These are phyloP conservation scores for Chelon auratus DNA, from an alignment of 2,797 vertebrate genomes.

Conservation along the genomic window DNA sequence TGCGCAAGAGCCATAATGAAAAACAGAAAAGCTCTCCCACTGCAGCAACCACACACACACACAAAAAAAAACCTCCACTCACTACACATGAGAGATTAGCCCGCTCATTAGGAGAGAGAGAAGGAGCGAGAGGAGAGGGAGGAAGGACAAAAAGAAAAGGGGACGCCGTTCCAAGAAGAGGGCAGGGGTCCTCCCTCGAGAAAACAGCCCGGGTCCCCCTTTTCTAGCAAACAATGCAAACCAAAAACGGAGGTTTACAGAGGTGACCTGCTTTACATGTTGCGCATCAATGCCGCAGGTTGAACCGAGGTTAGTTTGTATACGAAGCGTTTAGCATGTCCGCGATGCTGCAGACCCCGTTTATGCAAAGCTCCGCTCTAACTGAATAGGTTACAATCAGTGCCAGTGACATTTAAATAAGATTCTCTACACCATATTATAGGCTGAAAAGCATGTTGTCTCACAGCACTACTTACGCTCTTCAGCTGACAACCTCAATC, in stretches of 20 bases:
- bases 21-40: conserved; percentile 76
- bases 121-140: conserved; percentile 55
- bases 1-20: conserved; percentile 74
- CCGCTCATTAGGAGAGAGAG: conserved; percentile 76
- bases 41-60: conserved; percentile 58
- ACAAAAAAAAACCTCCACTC: conserved; percentile 60
- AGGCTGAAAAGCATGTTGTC: conserved; percentile 40
- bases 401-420: conserved; percentile 35
- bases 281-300: conserved; percentile 17
- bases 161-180: conserved; percentile 55
- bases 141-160: conserved; percentile 45
- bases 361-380: conserved; percentile 35
- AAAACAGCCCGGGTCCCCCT: conserved; percentile 32
- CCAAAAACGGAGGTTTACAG: conserved; percentile 31
- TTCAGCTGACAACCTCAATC: conserved; percentile 38
- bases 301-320: conserved; percentile 37
- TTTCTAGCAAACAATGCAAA: conserved; percentile 37
- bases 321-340: conserved; percentile 22
- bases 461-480: conserved; percentile 37
- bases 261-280: conserved; percentile 43
- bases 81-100: conserved; percentile 78
- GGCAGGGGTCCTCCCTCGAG: conserved; percentile 47
- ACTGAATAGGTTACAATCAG: conserved; percentile 42
- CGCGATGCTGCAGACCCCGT: conserved; percentile 16
- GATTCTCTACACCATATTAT: conserved; percentile 31